A percentile compares a stretch with the other conserved stretches of the same genome.
Evolutionary conservation across 2,888 invertebrate species (phyloP).

Genomic region (Pollenia angustigena): DNA sequence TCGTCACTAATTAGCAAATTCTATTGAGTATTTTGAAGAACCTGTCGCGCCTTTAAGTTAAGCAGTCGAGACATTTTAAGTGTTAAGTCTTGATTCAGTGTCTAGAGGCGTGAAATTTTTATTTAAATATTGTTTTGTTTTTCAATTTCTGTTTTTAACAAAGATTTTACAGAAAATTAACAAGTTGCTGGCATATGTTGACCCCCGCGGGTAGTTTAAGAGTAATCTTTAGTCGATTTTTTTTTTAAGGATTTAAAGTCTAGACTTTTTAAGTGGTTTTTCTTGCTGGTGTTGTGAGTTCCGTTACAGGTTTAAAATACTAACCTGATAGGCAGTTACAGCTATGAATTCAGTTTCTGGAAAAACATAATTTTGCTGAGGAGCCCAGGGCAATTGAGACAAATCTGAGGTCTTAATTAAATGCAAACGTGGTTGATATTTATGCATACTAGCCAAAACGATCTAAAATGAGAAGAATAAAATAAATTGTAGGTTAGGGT

Average conservation of each 20-base stretch:
- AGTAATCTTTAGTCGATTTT: slow-evolving; percentile 46
- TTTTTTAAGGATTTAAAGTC: slow-evolving; percentile 54
- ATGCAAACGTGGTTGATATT: slow-evolving; percentile 95
- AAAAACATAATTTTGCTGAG: slow-evolving; percentile 88
- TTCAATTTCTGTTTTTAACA: not conserved
- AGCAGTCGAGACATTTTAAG: slow-evolving; percentile 66
- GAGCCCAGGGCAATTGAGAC: slow-evolving; percentile 89
- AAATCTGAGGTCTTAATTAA: slow-evolving; percentile 92
- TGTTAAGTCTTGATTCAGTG: slow-evolving; percentile 38
- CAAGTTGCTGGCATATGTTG: slow-evolving; percentile 31
- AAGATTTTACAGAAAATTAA: not conserved
- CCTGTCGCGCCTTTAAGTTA: slow-evolving; percentile 62
- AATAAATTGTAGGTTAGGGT: not conserved
- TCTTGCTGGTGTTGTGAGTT: slow-evolving; percentile 45
- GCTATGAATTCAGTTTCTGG: slow-evolving; percentile 96
- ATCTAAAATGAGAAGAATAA: slow-evolving; percentile 86
- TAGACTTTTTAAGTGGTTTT: slow-evolving; percentile 66
- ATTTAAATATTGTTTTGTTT: slow-evolving; percentile 74
- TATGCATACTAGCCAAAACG: slow-evolving; percentile 98
- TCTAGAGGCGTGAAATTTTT: slow-evolving; percentile 74
- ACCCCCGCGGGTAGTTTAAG: slow-evolving; percentile 44
- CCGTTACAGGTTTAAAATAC: slow-evolving; percentile 74
- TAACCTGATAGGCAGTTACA: slow-evolving; percentile 97
- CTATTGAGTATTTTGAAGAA: slow-evolving; percentile 32
- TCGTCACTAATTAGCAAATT: slow-evolving; percentile 69